Evolutionary conservation across 2,888 invertebrate genomes (phyloP).

Genomic region (Phytoseiulus persimilis): DNA sequence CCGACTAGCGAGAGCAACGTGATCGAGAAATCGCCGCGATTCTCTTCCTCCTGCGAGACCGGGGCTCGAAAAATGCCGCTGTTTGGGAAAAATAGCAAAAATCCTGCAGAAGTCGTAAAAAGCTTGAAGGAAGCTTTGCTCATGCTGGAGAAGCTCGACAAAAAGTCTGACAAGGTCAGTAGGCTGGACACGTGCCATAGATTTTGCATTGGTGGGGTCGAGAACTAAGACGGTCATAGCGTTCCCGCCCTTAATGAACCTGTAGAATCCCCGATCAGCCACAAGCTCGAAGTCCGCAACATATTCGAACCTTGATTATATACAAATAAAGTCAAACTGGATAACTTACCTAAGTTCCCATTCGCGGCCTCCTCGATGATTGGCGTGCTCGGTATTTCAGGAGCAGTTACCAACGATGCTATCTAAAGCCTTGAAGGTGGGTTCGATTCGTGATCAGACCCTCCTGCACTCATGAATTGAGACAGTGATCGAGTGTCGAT

Average conservation of each 20-base stretch:
- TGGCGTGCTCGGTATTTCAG: background rate
- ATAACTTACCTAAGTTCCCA: no score
- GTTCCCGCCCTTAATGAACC: no score
- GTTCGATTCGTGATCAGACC: background rate
- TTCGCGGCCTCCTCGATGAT: background rate
- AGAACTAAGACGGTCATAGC: no score
- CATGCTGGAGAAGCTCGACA: conserved; percentile 21
- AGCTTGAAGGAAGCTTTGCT: conserved; percentile 11
- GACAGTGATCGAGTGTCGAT: background rate
- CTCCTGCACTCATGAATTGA: no score
- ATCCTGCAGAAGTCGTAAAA: conserved; percentile 32
- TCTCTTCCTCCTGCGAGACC: background rate
- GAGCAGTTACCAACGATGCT: conserved; percentile 28
- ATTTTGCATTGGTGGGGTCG: no score
- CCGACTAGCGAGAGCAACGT: background rate
- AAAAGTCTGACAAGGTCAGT: conserved; percentile 27
- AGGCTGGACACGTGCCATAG: background rate
- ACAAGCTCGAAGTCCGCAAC: no score
- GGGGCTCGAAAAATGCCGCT: background rate
- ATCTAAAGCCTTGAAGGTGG: conserved; percentile 6
- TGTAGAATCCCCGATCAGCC: no score
- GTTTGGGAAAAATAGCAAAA: conserved; percentile 16
- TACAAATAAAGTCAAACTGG: no score
- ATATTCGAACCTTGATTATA: no score
- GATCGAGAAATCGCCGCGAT: background rate